These are phyloP conservation scores for Pelosia muscerda DNA, from an alignment of 2,888 invertebrate species.

Conservation along the genomic window DNA sequence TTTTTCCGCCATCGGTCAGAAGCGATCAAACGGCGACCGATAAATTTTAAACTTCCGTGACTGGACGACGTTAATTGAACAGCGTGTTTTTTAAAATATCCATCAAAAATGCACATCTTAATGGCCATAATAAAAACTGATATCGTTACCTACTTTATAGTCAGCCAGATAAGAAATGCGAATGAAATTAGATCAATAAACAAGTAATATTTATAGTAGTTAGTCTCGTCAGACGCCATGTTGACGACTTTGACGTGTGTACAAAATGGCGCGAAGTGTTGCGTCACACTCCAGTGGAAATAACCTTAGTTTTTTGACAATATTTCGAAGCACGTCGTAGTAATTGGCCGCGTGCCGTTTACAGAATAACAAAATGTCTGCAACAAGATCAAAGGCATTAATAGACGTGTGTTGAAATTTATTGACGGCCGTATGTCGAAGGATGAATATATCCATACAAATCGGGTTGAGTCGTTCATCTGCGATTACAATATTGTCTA, in stretches of 20 bases:
- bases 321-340: slow-evolving; percentile 78
- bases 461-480: slow-evolving; percentile 49
- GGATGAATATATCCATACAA: slow-evolving; percentile 72
- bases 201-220: slow-evolving; percentile 50
- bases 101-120: slow-evolving; percentile 84
- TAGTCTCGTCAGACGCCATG: slow-evolving; percentile 56
- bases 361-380: slow-evolving; percentile 80
- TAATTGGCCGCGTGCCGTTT: slow-evolving; percentile 77
- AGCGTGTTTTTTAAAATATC: slow-evolving; percentile 72
- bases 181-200: slow-evolving; percentile 67
- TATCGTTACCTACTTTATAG: slow-evolving; percentile 71
- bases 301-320: slow-evolving; percentile 74
- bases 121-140: slow-evolving; percentile 75
- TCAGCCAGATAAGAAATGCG: slow-evolving; percentile 61
- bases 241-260: slow-evolving; percentile 57
- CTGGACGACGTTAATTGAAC: slow-evolving; percentile 80
- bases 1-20: slow-evolving; percentile 58
- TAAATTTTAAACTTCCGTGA: slow-evolving; percentile 82
- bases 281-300: slow-evolving; percentile 60
- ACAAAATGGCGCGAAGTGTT: slow-evolving; percentile 69
- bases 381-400: slow-evolving; percentile 83
- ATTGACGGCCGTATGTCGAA: slow-evolving; percentile 76
- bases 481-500: slow-evolving; percentile 47
- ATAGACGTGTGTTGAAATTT: slow-evolving; percentile 84
- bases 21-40: slow-evolving; percentile 71